Conservation (phyloP, 1,140 invertebrate species). For the Apocrypta bakeri region DNA sequence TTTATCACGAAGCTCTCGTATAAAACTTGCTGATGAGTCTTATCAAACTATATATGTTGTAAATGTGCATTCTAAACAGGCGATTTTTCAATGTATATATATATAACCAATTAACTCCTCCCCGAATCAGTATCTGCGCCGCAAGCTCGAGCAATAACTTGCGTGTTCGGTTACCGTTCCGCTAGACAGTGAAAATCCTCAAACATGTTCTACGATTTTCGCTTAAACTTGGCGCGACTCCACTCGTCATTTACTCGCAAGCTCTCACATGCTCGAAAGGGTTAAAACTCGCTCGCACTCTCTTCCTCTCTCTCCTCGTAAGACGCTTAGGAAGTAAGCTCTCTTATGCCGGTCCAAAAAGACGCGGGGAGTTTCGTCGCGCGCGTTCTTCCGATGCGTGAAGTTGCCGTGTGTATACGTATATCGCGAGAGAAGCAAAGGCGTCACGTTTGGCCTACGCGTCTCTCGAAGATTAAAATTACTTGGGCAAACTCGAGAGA, state of each 20-base stretch:
- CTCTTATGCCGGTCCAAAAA: constrained; percentile 60
- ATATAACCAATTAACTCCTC: constrained; percentile 13
- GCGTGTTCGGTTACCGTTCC: neutral
- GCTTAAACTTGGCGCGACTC: constrained; percentile 8
- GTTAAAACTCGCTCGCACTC: constrained; percentile 68
- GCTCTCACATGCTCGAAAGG: constrained; percentile 57
- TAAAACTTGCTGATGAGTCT: neutral
- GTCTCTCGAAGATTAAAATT: constrained; percentile 71
- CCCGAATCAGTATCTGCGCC: neutral
- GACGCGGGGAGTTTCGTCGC: constrained; percentile 56
- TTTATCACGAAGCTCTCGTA: neutral
- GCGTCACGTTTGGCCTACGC: constrained; percentile 47
- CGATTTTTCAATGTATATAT: neutral
- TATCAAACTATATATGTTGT: too few relatives aligned
- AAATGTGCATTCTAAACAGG: too few relatives aligned
- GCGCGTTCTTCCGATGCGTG: constrained; percentile 52
- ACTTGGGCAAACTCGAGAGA: constrained; percentile 67
- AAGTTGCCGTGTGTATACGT: constrained; percentile 36
- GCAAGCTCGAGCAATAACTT: neutral
- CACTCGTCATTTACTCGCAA: neutral
- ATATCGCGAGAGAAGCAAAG: neutral
- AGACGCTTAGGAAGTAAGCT: constrained; percentile 73
- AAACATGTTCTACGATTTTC: neutral
- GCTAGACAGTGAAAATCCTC: neutral
- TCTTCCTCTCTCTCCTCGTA: constrained; percentile 42